Percentiles rank a stretch among this genome's conserved stretches.
phyloP scores from a whole-genome alignment of 2,797 vertebrate genomes.

The Dryobates pubescens region DNA sequence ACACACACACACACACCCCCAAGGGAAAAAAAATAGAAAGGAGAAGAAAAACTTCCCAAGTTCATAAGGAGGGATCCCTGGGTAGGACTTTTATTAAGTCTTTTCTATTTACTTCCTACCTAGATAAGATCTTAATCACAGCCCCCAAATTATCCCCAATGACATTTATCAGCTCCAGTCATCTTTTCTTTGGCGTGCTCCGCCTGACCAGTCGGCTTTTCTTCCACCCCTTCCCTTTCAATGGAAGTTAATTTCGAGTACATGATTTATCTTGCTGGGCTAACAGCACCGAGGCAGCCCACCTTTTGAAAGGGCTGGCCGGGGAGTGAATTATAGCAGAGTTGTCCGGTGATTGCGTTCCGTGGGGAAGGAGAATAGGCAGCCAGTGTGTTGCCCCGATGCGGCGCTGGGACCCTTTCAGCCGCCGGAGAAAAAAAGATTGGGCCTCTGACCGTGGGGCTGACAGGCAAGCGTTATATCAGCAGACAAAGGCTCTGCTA shows the following conservation, averaged over 20 bases:
- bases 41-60: slow-evolving; percentile 66
- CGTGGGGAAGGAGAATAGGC: slow-evolving; percentile 85
- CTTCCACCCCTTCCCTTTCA: slow-evolving; percentile 84
- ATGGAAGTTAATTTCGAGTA: slow-evolving; percentile 88
- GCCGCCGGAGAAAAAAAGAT: slow-evolving; percentile 80
- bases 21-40: slow-evolving; percentile 6
- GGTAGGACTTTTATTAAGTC: slow-evolving; percentile 83
- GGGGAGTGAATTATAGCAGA: slow-evolving; percentile 86
- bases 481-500: slow-evolving; percentile 85
- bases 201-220: slow-evolving; percentile 82
- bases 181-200: slow-evolving; percentile 81
- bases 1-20: not conserved
- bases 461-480: slow-evolving; percentile 82
- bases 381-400: slow-evolving; percentile 83
- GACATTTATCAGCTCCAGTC: slow-evolving; percentile 88
- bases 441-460: slow-evolving; percentile 87
- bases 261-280: slow-evolving; percentile 83
- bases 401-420: slow-evolving; percentile 83
- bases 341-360: slow-evolving; percentile 92
- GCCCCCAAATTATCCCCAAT: slow-evolving; percentile 86
- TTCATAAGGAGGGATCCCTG: slow-evolving; percentile 70
- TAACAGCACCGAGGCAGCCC: slow-evolving; percentile 80
- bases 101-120: slow-evolving; percentile 94
- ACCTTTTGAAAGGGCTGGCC: slow-evolving; percentile 87
- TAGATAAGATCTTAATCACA: slow-evolving; percentile 89